Base-by-base conservation (phyloP, 1,140 invertebrate genomes). In the Lysiphlebus fabarum region DNA sequence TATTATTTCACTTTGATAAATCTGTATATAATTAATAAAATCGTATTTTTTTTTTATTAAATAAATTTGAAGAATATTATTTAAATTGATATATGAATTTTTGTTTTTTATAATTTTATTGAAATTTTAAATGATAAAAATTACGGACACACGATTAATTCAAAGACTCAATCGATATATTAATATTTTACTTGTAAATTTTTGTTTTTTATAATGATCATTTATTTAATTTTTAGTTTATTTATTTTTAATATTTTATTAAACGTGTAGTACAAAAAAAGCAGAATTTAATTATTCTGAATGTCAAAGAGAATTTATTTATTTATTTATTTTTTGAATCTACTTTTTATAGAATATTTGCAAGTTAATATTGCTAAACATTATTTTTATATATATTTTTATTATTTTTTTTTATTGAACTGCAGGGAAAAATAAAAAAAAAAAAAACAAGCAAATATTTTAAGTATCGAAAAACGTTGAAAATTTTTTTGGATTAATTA, bases 71-170 rank as follows among this genome's bases (percentile, higher is more conserved):
- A 38, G 12, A 40, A 26, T 26, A 37, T 42, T 14, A 50, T 59
- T 38, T 38, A 40, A 8, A 8, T 51, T 34, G 37, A 37, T 26
- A 55, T 38, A 12, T 37, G 17, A 54, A 45, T 44, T 45, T 40
- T 26, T 42, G 1, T n/a, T 12, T 26, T 48, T 40, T 41, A 5
- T 17, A 58, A 8, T 53, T 14, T 40, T 37, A 34, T n/a, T 40
- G 11, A 42, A 50, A 53, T 41, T 38, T 34, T n/a, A 53, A 26
- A 43, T 11, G 40, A 56, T 53, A 38, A 4, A 8, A 42, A 53
- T 43, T 40, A 56, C 48, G 42, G 58, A 59, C 43, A 54, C 44
- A 56, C 34, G 53, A 56, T 56, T 41, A 53, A 59, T 36, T 53
- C 17, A 26, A 59, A 53, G 33, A 59, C 36, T 53, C 47, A 43